phyloP scores from a whole-genome alignment of 1,140 invertebrate species.

The Antheraea mylitta region DNA sequence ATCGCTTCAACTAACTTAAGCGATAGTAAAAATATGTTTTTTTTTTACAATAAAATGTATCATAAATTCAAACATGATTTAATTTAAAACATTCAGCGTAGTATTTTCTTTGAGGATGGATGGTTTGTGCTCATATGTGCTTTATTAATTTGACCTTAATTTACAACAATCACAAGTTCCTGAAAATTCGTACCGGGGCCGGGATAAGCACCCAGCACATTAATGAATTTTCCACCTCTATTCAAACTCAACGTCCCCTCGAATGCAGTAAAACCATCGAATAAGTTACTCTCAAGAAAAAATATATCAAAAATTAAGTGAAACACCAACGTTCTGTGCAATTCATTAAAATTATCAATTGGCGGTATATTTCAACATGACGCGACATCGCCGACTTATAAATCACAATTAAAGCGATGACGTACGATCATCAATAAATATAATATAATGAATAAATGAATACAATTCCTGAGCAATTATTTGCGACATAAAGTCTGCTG shows the following conservation, averaged over 20 bases:
- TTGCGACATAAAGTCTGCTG: conserved; percentile 21
- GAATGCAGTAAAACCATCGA: neutral
- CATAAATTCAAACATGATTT: conserved; percentile 77
- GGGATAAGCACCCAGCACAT: conserved; percentile 21
- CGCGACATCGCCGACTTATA: conserved; percentile 49
- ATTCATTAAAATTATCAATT: conserved; percentile 64
- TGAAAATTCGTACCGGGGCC: conserved; percentile 44
- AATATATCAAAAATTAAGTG: conserved; percentile 77
- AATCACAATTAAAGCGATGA: conserved; percentile 57
- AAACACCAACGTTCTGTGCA: conserved; percentile 77
- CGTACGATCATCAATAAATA: conserved; percentile 65
- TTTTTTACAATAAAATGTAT: conserved; percentile 77
- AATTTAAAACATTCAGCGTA: conserved; percentile 72
- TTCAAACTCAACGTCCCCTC: neutral
- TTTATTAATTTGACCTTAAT: conserved; percentile 66
- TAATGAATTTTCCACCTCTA: neutral
- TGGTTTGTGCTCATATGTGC: conserved; percentile 76
- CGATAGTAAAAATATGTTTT: conserved; percentile 72
- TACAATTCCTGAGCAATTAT: conserved; percentile 75
- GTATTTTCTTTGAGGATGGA: conserved; percentile 71
- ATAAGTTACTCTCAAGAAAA: conserved; percentile 47
- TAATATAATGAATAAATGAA: conserved; percentile 57
- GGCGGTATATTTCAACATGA: conserved; percentile 21
- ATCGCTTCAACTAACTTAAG: conserved; percentile 76
- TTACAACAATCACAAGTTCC: conserved; percentile 70